Evolutionary conservation across 1,140 invertebrate species (phyloP), one percentile per base, ranked within the genome.

Genomic region (Habropoda laboriosa): DNA sequence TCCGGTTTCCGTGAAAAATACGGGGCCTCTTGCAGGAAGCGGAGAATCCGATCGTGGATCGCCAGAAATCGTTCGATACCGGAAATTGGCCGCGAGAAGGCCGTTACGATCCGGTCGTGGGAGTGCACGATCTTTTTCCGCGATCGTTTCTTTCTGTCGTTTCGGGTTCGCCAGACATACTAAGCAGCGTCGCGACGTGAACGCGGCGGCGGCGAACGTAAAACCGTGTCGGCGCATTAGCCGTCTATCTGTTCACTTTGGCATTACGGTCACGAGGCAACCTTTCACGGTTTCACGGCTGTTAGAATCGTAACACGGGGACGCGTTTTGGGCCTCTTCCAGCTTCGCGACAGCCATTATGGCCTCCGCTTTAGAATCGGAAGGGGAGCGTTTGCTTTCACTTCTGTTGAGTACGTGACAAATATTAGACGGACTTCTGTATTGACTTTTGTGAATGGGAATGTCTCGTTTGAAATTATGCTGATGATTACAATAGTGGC

Each of bases 221-320:
- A 58, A 40, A 40, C 18, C 61, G 42, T 67, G 75, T 47, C 42
- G 13, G 32, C 8, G 67, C 72, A 49, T 73, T 67, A 70, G n/a
- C 66, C 38, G 24, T n/a, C 55, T 47, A 63, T 81, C 42, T 57
- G 51, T 24, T 45, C 80, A 71, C 72, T 67, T 86, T 60, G 47
- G 27, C 81, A 86, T 86, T 86, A 81, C 53, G 78, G 73, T 86
- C 85, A 86, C 85, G 85, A 86, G 32, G 35, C 40, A 83, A 82
- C 76, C 84, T 86, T 71, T 85, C 85, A 83, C 83, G 80, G 79
- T 82, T 82, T 82, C 76, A 78, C 72, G 76, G 80, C 79, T 86
- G 79, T 82, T 86, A 86, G 80, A 85, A 86, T 75, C 71, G 84
- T 85, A 86, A 79, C 74, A 63, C 35, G 61, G 57, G 73, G 78